phyloP scores from a whole-genome alignment of 2,888 invertebrate genomes.

The Pilophorus perplexus region DNA sequence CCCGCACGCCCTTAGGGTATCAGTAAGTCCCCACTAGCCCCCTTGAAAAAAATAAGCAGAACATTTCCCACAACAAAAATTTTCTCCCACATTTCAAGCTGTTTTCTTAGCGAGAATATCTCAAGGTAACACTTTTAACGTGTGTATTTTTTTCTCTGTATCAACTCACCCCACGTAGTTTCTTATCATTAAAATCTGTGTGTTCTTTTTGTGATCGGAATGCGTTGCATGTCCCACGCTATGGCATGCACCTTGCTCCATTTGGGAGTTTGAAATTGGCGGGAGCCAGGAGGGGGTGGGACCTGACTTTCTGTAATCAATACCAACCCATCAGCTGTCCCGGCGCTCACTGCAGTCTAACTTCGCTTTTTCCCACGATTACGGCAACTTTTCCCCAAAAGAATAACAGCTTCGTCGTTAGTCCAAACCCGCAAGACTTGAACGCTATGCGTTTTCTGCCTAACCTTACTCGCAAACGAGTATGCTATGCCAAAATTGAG shows the following conservation, averaged over 20 bases:
- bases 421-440: conserved; percentile 2
- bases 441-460: neutral
- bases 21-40: conserved; percentile 29
- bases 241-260: conserved; percentile 20
- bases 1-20: conserved; percentile 2
- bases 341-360: conserved; percentile 31
- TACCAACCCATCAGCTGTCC: conserved; percentile 33
- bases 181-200: neutral
- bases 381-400: too few relatives aligned
- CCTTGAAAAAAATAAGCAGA: too few relatives aligned
- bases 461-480: neutral
- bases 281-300: conserved; percentile 4
- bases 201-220: conserved; percentile 9
- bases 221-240: conserved; percentile 29
- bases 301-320: conserved; percentile 36
- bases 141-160: too few relatives aligned
- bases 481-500: too few relatives aligned
- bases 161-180: too few relatives aligned
- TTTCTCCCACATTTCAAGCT: too few relatives aligned
- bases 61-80: too few relatives aligned
- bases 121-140: too few relatives aligned
- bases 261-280: conserved; percentile 42
- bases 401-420: neutral
- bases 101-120: neutral
- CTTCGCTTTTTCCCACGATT: neutral